phyloP scores from a whole-genome alignment of 2,113 vertebrate genomes.

The Siphamia tubifer region DNA sequence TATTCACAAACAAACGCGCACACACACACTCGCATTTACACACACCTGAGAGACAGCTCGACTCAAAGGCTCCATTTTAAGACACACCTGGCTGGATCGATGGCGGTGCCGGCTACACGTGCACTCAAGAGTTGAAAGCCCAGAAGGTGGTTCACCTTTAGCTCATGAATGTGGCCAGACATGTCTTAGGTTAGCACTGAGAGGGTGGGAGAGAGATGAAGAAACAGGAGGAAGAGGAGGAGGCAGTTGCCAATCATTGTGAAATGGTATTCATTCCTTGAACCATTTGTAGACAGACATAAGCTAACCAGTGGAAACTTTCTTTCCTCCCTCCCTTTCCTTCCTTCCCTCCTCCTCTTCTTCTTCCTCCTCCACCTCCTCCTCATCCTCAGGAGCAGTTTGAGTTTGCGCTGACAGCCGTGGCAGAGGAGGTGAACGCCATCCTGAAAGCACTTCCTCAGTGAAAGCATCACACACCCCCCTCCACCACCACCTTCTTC shows the following conservation, averaged over 20 bases:
- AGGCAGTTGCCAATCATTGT: conserved; percentile 42
- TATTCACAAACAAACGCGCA: conserved; percentile 42
- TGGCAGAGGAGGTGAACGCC: conserved; percentile 83
- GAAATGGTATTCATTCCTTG: conserved; percentile 24
- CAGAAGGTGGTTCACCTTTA: conserved; percentile 34
- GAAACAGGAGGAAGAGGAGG: background rate
- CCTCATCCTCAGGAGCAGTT: conserved; percentile 76
- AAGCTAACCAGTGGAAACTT: conserved; percentile 41
- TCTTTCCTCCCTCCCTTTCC: conserved; percentile 30
- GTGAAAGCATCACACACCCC: conserved; percentile 46
- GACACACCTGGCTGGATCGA: conserved; percentile 70
- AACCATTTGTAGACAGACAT: conserved; percentile 22
- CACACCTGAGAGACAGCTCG: conserved; percentile 41
- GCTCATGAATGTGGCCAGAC: conserved; percentile 33
- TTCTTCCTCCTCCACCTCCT: conserved; percentile 16
- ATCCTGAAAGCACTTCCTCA: conserved; percentile 80
- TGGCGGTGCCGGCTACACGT: conserved; percentile 24
- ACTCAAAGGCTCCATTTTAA: conserved; percentile 71
- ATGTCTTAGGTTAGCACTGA: conserved; percentile 21
- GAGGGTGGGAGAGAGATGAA: background rate
- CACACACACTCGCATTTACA: background rate
- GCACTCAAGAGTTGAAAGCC: conserved; percentile 37
- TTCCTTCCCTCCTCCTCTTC: conserved; percentile 9
- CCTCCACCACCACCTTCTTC: background rate
- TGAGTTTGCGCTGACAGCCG: conserved; percentile 82